Evolutionary conservation across 2,113 vertebrate species (phyloP).

Genomic region (Scatophagus argus): DNA sequence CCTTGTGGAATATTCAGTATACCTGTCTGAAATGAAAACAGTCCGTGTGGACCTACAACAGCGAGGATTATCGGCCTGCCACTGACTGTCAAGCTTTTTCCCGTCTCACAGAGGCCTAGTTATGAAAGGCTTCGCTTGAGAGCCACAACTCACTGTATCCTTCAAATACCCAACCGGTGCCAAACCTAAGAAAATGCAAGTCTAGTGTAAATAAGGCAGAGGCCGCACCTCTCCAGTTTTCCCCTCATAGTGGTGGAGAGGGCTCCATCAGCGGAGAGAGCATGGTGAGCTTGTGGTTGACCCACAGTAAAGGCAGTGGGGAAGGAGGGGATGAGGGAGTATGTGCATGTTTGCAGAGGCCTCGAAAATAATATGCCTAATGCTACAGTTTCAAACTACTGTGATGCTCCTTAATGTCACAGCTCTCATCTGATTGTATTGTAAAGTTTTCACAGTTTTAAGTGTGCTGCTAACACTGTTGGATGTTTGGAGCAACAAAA

Average conservation of each 20-base stretch:
- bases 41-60: constrained; percentile 45
- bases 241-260: constrained; percentile 70
- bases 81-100: constrained; percentile 27
- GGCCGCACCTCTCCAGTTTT: constrained; percentile 73
- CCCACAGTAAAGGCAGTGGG: constrained; percentile 69
- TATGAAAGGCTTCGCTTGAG: constrained; percentile 49
- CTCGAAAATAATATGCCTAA: constrained; percentile 20
- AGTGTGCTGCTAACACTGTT: background rate
- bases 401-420: background rate
- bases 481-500: background rate
- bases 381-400: constrained; percentile 16
- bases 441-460: constrained; percentile 19
- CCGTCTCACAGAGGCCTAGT: constrained; percentile 50
- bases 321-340: constrained; percentile 23
- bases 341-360: constrained; percentile 55
- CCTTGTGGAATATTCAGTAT: constrained; percentile 37
- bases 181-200: constrained; percentile 75
- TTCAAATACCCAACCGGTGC: constrained; percentile 48
- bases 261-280: constrained; percentile 70
- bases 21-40: constrained; percentile 45
- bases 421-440: constrained; percentile 9
- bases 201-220: constrained; percentile 71
- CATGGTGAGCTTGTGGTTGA: constrained; percentile 74
- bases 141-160: constrained; percentile 47
- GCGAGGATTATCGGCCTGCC: constrained; percentile 44